Evolutionary conservation across 2,888 invertebrate genomes (phyloP).

Genomic region (Serripes groenlandicus): DNA sequence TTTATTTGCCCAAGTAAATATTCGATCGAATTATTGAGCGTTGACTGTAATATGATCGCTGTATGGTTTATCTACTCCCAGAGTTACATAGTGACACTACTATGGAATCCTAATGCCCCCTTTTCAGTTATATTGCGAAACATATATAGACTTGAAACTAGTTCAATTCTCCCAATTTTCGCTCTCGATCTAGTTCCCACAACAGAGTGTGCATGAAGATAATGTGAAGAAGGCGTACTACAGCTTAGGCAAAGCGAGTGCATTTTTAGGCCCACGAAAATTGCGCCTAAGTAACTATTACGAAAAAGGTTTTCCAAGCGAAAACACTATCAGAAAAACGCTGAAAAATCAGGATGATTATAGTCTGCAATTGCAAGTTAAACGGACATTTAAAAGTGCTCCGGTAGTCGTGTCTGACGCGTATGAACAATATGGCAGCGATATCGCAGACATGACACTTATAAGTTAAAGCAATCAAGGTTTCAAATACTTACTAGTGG

Average conservation of each 20-base stretch:
- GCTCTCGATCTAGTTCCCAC: too few relatives aligned
- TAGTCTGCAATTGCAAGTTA: slow-evolving; percentile 29
- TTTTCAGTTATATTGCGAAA: too few relatives aligned
- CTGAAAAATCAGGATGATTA: slow-evolving; percentile 32
- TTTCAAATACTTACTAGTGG: slow-evolving; percentile 28
- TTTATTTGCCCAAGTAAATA: too few relatives aligned
- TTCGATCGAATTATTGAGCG: too few relatives aligned
- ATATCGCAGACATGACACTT: slow-evolving; percentile 37
- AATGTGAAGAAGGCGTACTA: slow-evolving; percentile 3
- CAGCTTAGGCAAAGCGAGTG: not conserved
- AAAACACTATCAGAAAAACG: slow-evolving; percentile 18
- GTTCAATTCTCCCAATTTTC: too few relatives aligned
- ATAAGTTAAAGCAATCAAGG: slow-evolving; percentile 36
- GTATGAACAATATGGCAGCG: slow-evolving; percentile 42
- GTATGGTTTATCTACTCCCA: too few relatives aligned
- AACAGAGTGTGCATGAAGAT: not conserved
- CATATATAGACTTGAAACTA: too few relatives aligned
- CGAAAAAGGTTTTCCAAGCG: not conserved
- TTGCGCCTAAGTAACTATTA: not conserved
- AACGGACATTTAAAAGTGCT: slow-evolving; percentile 36
- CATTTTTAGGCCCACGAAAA: not conserved
- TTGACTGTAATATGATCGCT: too few relatives aligned
- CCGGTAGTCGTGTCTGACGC: slow-evolving; percentile 38
- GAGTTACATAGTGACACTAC: too few relatives aligned
- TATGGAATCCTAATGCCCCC: too few relatives aligned